Evolutionary conservation across 35 echinoderm and acorn worm species (phyloP), one percentile per base, ranked within the genome.

Genomic region (Chiridota heheva): DNA sequence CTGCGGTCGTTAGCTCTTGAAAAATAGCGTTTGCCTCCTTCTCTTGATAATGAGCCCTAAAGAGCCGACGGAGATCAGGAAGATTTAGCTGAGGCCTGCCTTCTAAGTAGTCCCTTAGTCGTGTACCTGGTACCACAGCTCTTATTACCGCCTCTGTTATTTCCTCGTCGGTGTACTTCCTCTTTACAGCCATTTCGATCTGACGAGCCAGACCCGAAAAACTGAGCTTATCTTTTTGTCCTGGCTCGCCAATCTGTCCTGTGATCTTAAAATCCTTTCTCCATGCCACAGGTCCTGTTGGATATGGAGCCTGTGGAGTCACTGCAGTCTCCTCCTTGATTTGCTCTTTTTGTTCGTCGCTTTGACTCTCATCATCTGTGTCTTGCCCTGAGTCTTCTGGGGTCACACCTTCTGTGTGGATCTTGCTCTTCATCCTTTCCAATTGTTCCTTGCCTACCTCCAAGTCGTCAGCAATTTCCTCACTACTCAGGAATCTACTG

Each of bases 201-300:
- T 88, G 77, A 2, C 29, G 49, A 24, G 60, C 77, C 5, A 81
- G 64, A 42, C 73, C 81, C 18, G 85, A 30, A 62, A 88, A 81
- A 36, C 2, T 36, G 2, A 82, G 38, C 26, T 44, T 40, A 41
- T 88, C 86, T 32, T 82, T 81, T 35, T 88, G 86, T 8, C 77
- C 76, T 45, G 86, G 86, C 34, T 88, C 86, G 2, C 77, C 64
- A 27, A 88, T 82, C 47, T 88, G 86, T 2, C 65, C 86, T 37
- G 35, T 13, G 15, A 88, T 82, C 63, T 70, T 81, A 31, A 88
- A 88, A n/a, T 88, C 86, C 38, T 36, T 78, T 72, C 26, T 72
- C 69, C 69, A 72, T 28, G 12, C 37, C 1, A 72, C 20, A 10
- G 40, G 40, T 45, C 37, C 24, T 42, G 22, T 38, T 44, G 0